These are phyloP conservation scores for Meliscaeva auricollis DNA, from an alignment of 2,888 invertebrate genomes.

Conservation along the genomic window DNA sequence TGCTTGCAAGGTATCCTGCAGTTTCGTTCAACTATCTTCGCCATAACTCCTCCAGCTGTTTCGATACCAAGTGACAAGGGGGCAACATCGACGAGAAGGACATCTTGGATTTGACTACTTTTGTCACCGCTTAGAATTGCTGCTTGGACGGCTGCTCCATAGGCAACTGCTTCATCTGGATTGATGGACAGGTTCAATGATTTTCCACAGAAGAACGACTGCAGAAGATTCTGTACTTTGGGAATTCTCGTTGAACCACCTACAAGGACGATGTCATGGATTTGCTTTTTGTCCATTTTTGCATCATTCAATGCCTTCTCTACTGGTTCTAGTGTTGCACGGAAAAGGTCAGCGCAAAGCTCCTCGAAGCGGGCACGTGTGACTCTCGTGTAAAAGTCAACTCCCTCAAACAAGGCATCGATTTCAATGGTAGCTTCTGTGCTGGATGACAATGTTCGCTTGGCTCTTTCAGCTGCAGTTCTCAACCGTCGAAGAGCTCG, in stretches of 20 bases:
- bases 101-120: conserved; percentile 89
- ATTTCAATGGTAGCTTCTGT: conserved; percentile 90
- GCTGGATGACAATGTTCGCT: conserved; percentile 89
- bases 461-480: conserved; percentile 90
- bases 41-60: conserved; percentile 91
- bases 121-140: conserved; percentile 88
- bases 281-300: conserved; percentile 89
- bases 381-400: conserved; percentile 89
- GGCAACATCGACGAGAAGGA: conserved; percentile 87
- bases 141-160: conserved; percentile 89
- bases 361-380: conserved; percentile 90
- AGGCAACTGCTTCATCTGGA: conserved; percentile 91
- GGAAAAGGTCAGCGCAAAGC: conserved; percentile 88
- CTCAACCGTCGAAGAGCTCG: conserved; percentile 88
- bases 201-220: conserved; percentile 90
- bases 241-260: conserved; percentile 91
- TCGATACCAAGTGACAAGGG: conserved; percentile 89
- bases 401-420: conserved; percentile 89
- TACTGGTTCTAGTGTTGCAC: conserved; percentile 89
- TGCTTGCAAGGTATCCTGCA: conserved; percentile 88
- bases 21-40: conserved; percentile 89
- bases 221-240: conserved; percentile 89
- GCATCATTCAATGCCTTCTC: conserved; percentile 90
- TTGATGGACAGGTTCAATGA: conserved; percentile 89
- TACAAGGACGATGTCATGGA: conserved; percentile 91